phyloP scores from a whole-genome alignment of 2,797 vertebrate genomes.

The Myiotriccus ornatus region DNA sequence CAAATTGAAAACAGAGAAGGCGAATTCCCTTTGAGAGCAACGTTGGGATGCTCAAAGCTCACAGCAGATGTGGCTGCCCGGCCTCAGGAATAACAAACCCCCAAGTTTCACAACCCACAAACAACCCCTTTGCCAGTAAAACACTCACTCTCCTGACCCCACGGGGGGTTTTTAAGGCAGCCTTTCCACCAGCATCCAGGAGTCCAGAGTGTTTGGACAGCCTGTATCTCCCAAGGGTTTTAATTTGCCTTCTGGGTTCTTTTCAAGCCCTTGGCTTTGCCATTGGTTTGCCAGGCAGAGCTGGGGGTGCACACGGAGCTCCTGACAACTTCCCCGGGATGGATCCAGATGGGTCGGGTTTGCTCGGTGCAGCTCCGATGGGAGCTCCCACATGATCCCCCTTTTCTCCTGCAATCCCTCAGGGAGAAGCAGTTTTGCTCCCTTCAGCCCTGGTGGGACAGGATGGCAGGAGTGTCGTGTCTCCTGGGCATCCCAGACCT shows the following conservation, averaged over 20 bases:
- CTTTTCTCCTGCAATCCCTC: fast-evolving
- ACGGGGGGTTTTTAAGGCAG: fast-evolving
- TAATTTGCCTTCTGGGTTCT: not conserved
- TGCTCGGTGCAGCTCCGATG: fast-evolving
- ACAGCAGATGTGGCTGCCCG: not conserved
- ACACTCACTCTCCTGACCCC: fast-evolving
- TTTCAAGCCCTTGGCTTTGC: not conserved
- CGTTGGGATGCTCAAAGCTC: fast-evolving
- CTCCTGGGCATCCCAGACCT: not conserved
- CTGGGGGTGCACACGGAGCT: not conserved
- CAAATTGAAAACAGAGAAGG: not conserved
- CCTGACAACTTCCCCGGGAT: fast-evolving
- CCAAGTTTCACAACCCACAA: not conserved
- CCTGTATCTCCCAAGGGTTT: fast-evolving
- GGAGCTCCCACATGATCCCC: fast-evolving
- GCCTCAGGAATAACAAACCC: fast-evolving
- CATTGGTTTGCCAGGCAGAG: fast-evolving
- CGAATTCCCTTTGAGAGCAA: not conserved
- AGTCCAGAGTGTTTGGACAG: fast-evolving
- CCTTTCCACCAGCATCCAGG: not conserved
- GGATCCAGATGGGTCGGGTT: fast-evolving
- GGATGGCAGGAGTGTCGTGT: fast-evolving
- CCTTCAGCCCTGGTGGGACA: not conserved
- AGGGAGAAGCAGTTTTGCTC: not conserved
- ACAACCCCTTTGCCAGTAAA: not conserved